Base-by-base conservation (phyloP, 2,113 vertebrate genomes). In the Colaptes auratus region DNA sequence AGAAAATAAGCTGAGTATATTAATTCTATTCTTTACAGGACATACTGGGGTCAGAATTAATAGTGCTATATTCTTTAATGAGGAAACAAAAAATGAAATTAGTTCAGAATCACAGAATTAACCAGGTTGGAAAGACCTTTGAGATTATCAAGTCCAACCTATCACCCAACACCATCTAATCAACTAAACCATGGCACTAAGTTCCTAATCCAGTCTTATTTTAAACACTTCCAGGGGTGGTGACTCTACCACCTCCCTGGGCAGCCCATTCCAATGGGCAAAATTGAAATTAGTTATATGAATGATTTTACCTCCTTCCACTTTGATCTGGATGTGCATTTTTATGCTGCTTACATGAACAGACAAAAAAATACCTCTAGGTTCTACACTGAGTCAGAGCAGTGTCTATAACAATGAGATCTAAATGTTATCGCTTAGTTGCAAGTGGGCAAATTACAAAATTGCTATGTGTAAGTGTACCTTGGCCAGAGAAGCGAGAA, bases 381-480 rank as follows among this genome's bases (percentile, higher is more conserved):
- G 31, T 53, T 70, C 20, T 42, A 53, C 3, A 7, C 2, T 3
- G 56, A 74, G 8, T 52, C 67, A 67, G 28, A 64, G 30, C 3
- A 24, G 1, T 3, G 6, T 39, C 30, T 65, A 88, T 50, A 44
- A 27, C 27, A 55, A 52, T 36, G 52, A 66, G 8, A 69, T 84
- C 50, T 89, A 30, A 52, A 21, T 59, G 27, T 61, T 58, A 44
- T 25, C 28, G 75, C 58, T 8, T 12, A 17, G 36, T 13, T 71
- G 58, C 78, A 93, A 86, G 25, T 3, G 4, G 23, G 1, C 9
- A 52, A 70, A 19, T 44, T 19, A 39, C 19, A 65, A 73, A 59
- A 31, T 52, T 50, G 3, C 33, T 33, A 39, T 3, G 4, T 31
- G 6, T 36, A 66, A 58, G 8, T 0, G 0, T 78, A 15, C 12